Percentiles rank a stretch among this genome's conserved stretches.
Evolutionary conservation across 2,113 vertebrate species (phyloP).

Genomic region (Vireo altiloquus): DNA sequence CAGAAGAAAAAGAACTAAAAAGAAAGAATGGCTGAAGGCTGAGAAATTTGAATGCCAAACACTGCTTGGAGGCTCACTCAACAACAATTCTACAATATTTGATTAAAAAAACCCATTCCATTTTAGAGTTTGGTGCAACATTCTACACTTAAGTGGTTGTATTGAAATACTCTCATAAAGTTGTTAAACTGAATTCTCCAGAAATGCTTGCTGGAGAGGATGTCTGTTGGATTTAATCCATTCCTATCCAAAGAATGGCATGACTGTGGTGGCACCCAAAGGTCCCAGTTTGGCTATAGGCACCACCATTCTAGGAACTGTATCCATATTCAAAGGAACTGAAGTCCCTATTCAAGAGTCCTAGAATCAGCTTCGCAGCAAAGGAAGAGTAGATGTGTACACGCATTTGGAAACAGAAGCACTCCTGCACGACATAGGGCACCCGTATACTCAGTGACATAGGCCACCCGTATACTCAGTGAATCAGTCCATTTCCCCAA

Average conservation of each 20-base stretch:
- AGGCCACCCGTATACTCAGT: fast-evolving
- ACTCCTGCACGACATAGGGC: background rate
- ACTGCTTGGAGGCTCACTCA: background rate
- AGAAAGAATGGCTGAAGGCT: background rate
- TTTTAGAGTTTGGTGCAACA: background rate
- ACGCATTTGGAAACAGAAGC: background rate
- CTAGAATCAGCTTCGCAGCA: background rate
- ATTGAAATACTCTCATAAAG: background rate
- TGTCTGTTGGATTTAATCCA: background rate
- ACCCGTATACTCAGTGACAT: fast-evolving
- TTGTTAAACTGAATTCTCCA: background rate
- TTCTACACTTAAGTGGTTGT: background rate
- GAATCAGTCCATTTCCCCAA: background rate
- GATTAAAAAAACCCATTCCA: background rate
- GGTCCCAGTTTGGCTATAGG: background rate
- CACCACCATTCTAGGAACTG: background rate
- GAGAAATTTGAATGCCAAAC: background rate
- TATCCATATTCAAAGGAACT: background rate
- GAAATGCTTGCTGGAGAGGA: background rate
- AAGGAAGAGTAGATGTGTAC: background rate
- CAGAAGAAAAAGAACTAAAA: background rate
- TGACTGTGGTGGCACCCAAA: background rate
- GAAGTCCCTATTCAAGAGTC: background rate
- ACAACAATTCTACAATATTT: background rate
- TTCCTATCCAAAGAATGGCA: background rate